Base-by-base conservation (phyloP, 1,140 invertebrate genomes). In the Geopemphigus sp. region DNA sequence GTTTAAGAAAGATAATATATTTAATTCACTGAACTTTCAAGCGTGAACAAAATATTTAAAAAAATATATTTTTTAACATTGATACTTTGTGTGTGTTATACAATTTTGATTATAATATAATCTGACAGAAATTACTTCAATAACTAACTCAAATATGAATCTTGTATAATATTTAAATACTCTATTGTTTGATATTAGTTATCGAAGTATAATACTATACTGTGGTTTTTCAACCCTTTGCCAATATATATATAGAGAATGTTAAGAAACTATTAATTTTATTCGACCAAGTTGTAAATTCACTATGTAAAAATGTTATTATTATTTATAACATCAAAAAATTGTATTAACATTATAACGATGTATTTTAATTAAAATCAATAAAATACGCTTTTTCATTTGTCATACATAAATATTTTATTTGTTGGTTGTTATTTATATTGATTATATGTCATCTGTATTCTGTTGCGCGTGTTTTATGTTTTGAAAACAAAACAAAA, bases 241-340 rank as follows among this genome's bases (percentile, higher is more conserved):
- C 26, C 53, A 26, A 72, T 53, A 6, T 32, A 15, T 63, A 29
- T 4, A 15, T 3, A 29, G 8, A 54, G 29, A 2, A 17, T 72
- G n/a, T n/a, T 72, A 54, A 70, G 29, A 17, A 53, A 11, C 1
- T 72, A 72, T 24, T 72, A 29, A 54, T 72, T 53, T 70, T 54
- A 54, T 19, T 54, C 17, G 54, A 54, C 10, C 53, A 12, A 32
- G 5, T 72, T 72, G 50, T 54, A 68, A 68, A 72, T 72, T 32
- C 26, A 10, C 10, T 29, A 45, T 29, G 47, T 72, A 68, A 50
- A 26, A 68, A 19, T 72, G 29, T 72, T 10, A 11, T 19, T n/a
- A 68, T 54, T 72, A 11, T 29, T 72, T 17, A 17, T 72, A 72
- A 29, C 24, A 72, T 72, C 26, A 54, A 29, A 5, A 72, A 54